These are phyloP conservation scores for Bombus affinis DNA, from an alignment of 1,140 invertebrate species.

Conservation along the genomic window DNA sequence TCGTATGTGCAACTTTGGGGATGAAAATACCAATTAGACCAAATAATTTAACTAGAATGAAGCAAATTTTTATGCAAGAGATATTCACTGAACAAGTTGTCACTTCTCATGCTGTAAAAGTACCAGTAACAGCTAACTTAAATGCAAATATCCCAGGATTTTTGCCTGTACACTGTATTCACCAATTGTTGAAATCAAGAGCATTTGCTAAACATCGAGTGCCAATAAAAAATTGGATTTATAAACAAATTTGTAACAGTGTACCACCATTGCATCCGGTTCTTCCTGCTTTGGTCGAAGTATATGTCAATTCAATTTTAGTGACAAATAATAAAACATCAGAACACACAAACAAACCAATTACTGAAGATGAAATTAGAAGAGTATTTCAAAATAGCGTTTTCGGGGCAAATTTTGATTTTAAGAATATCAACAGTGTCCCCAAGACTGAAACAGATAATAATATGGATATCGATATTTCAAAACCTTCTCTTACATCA, in stretches of 20 bases:
- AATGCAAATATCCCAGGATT: conserved; percentile 96
- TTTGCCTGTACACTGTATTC: conserved; percentile 98
- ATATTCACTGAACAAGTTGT: conserved; percentile 99
- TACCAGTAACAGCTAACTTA: conserved; percentile 95
- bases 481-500: conserved; percentile 90
- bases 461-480: conserved; percentile 83
- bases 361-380: conserved; percentile 94
- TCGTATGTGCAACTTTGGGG: conserved; percentile 96
- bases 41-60: conserved; percentile 95
- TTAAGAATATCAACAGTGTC: conserved; percentile 80
- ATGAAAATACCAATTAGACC: conserved; percentile 97
- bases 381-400: conserved; percentile 91
- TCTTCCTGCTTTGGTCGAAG: conserved; percentile 95
- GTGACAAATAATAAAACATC: conserved; percentile 89
- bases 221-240: conserved; percentile 97
- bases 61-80: conserved; percentile 97
- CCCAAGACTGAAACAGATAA: conserved; percentile 83
- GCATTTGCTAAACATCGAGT: conserved; percentile 98
- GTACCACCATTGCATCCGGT: conserved; percentile 95
- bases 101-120: conserved; percentile 96
- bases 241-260: conserved; percentile 94
- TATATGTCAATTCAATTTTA: conserved; percentile 96
- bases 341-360: conserved; percentile 94
- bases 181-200: conserved; percentile 96
- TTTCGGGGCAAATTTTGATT: conserved; percentile 87